Evolutionary conservation across 2,113 vertebrate genomes (phyloP).

Genomic region (Myotis davidii): DNA sequence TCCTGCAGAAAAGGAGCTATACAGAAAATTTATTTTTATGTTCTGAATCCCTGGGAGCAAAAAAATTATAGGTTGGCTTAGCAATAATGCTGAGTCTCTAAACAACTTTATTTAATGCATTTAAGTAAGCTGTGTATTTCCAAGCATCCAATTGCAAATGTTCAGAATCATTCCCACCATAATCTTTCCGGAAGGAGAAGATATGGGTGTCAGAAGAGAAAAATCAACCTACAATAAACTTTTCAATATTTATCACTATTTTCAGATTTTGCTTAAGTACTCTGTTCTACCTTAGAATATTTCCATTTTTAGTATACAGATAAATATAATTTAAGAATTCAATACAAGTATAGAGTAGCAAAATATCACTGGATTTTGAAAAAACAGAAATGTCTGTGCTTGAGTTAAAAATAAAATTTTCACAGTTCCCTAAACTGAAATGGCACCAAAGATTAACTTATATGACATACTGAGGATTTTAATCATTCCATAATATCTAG

Average conservation of each 20-base stretch:
- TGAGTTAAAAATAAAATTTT: slow-evolving; percentile 10
- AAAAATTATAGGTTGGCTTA: neutral
- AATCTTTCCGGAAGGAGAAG: neutral
- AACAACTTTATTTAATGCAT: neutral
- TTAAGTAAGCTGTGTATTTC: neutral
- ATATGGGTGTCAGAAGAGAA: neutral
- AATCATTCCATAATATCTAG: neutral
- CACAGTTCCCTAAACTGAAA: neutral
- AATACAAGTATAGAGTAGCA: neutral
- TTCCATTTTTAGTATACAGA: neutral
- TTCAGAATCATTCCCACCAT: neutral
- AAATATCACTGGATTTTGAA: neutral
- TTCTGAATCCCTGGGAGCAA: neutral
- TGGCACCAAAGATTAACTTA: neutral
- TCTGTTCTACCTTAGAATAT: neutral
- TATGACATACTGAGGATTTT: neutral
- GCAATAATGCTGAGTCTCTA: neutral
- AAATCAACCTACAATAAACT: neutral
- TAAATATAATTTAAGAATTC: neutral
- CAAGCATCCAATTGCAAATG: neutral
- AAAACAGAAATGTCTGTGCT: neutral
- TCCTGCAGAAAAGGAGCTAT: neutral
- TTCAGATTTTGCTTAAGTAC: neutral
- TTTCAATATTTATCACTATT: neutral
- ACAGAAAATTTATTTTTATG: neutral